Evolutionary conservation across 2,797 vertebrate genomes (phyloP), one percentile per base, ranked within the genome.

Genomic region (Gallinago solitaria): DNA sequence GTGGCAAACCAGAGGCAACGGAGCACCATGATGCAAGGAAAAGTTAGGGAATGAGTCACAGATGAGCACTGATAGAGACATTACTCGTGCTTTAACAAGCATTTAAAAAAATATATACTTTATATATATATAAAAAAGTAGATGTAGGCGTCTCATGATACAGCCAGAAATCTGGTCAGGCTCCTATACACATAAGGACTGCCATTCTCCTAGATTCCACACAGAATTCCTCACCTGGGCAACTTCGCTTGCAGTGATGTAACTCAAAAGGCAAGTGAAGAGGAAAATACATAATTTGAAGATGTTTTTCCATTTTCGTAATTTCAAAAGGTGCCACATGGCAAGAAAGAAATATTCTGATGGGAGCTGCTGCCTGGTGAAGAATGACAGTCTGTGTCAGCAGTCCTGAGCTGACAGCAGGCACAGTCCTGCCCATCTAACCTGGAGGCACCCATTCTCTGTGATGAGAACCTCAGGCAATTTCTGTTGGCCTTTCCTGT

Each of bases 121-220:
- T 8, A 2, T 11, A 16, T 4, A 21, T 12, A 21, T 12, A 4
- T 9, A 8, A 27, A 15, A 77, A 63, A 35, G 11, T 41, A 87
- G 64, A 59, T 81, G 41, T 9, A 67, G 48, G 35, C 70, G 56
- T 85, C 24, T 88, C 39, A 92, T 21, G 61, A 93, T 64, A 70
- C 33, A 93, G 93, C 87, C 93, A 97, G 95, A 97, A 97, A 97
- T 94, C 96, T 97, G 96, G 91, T 97, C 96, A 97, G 97, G 90
- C 17, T 96, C 47, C 35, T 83, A 48, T 15, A 50, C 9, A 68
- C 2, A 4, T 30, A 92, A 79, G 27, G 6, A 77, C 8, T 74
- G 15, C 4, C 39, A 67, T 88, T 79, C 48, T 57, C n/a, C 56
- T 59, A 83, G 70, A 78, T 61, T 20, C 19, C 70, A 35, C 20